Conservation (phyloP, 2,888 invertebrate species). For the Limnephilus marmoratus region DNA sequence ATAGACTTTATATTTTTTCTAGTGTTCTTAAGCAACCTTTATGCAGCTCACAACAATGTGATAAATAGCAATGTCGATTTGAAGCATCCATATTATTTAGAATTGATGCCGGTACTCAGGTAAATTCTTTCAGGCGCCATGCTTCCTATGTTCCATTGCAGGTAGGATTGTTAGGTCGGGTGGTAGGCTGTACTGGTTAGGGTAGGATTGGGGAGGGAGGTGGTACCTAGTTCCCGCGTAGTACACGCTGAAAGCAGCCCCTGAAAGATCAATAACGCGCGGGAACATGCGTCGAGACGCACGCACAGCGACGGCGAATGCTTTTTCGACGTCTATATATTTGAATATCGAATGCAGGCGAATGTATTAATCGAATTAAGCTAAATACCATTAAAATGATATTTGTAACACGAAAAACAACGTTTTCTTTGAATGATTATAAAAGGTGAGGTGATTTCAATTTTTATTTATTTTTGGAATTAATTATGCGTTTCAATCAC, state of each 20-base stretch:
- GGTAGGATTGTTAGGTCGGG: neutral
- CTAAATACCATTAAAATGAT: no score
- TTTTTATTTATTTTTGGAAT: no score
- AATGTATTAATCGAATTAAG: neutral
- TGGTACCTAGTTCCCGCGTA: neutral
- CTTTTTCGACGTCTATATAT: neutral
- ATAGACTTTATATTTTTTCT: no score
- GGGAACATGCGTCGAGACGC: constrained; percentile 65
- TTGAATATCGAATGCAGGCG: neutral
- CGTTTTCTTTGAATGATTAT: neutral
- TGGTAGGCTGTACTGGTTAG: neutral
- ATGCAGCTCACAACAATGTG: no score
- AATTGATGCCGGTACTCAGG: neutral
- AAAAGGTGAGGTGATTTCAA: neutral
- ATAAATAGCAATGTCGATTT: neutral
- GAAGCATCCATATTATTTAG: neutral
- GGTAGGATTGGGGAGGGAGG: neutral
- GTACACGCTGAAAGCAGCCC: constrained; percentile 44
- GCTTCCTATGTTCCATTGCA: neutral
- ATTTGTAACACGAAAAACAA: neutral
- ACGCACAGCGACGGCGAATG: constrained; percentile 39
- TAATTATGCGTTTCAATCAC: no score
- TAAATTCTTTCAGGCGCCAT: neutral
- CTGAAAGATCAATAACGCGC: constrained; percentile 64
- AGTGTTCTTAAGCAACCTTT: no score